Conservation (phyloP, 2,888 invertebrate species). For the Polyommatus iphigenia region DNA sequence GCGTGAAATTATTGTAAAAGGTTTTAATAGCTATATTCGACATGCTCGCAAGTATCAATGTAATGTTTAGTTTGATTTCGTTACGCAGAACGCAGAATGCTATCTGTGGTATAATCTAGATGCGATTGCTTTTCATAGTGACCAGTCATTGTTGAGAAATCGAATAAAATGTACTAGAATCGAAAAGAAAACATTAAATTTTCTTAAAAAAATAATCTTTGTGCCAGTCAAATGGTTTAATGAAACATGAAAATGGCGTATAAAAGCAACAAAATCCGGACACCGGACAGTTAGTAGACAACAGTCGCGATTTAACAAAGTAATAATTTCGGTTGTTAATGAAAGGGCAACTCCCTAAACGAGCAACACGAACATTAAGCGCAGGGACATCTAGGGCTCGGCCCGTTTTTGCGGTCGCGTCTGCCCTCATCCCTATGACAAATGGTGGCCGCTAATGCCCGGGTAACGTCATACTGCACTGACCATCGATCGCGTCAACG, state of each 20-base stretch:
- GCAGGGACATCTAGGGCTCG: conserved; percentile 59
- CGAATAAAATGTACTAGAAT: background rate
- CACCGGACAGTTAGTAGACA: conserved; percentile 1
- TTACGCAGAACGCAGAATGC: background rate
- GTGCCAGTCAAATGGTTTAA: background rate
- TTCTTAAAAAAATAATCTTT: background rate
- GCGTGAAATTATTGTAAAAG: conserved; percentile 45
- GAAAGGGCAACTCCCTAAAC: conserved; percentile 41
- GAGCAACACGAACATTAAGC: conserved; percentile 44
- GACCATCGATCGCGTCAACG: conserved; percentile 72
- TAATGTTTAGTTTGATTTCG: background rate
- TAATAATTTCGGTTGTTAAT: conserved; percentile 21
- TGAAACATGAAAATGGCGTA: background rate
- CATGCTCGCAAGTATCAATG: conserved; percentile 39
- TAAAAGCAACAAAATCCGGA: background rate
- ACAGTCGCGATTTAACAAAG: conserved; percentile 12
- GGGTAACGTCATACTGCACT: conserved; percentile 75
- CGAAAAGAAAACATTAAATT: background rate
- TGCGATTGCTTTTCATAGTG: background rate
- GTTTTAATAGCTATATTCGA: conserved; percentile 45
- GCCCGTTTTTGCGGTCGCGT: conserved; percentile 78
- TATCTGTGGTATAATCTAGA: background rate
- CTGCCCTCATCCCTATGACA: conserved; percentile 76
- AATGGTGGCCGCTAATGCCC: conserved; percentile 76
- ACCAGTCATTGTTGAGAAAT: background rate